phyloP scores from a whole-genome alignment of 2,888 invertebrate species.

The Diadegma fenestrale region DNA sequence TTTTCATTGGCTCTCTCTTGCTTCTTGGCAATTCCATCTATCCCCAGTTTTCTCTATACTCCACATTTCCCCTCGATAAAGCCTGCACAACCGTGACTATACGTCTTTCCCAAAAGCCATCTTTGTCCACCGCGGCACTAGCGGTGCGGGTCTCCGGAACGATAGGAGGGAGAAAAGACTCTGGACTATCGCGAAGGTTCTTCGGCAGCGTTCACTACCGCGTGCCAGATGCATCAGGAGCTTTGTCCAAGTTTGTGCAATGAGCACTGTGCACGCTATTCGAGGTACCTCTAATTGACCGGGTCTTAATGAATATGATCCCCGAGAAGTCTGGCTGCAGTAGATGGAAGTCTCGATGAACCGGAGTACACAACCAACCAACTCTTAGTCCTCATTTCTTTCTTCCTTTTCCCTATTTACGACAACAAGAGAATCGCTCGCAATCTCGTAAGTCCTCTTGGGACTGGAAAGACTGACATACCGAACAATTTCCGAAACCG shows the following conservation, averaged over 20 bases:
- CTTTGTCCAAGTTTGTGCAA: conserved; percentile 73
- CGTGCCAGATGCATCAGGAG: conserved; percentile 58
- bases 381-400: conserved; percentile 15
- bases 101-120: conserved; percentile 60
- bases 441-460: conserved; percentile 49
- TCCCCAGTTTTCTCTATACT: conserved; percentile 59
- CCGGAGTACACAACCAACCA: background rate
- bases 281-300: conserved; percentile 77
- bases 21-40: conserved; percentile 48
- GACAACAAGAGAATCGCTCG: conserved; percentile 10
- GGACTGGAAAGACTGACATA: conserved; percentile 31
- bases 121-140: conserved; percentile 59
- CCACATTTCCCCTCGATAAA: conserved; percentile 61
- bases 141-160: background rate
- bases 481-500: conserved; percentile 47
- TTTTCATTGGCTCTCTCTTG: conserved; percentile 38
- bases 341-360: conserved; percentile 35
- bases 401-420: conserved; percentile 3
- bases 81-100: conserved; percentile 59
- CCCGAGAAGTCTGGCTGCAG: conserved; percentile 52
- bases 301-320: conserved; percentile 78
- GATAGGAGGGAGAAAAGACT: background rate
- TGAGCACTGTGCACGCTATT: conserved; percentile 73
- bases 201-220: conserved; percentile 39
- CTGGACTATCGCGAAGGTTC: conserved; percentile 50